Conservation (phyloP, 92 coral and sea anemone species). For the Palythoa caribaeorum region DNA sequence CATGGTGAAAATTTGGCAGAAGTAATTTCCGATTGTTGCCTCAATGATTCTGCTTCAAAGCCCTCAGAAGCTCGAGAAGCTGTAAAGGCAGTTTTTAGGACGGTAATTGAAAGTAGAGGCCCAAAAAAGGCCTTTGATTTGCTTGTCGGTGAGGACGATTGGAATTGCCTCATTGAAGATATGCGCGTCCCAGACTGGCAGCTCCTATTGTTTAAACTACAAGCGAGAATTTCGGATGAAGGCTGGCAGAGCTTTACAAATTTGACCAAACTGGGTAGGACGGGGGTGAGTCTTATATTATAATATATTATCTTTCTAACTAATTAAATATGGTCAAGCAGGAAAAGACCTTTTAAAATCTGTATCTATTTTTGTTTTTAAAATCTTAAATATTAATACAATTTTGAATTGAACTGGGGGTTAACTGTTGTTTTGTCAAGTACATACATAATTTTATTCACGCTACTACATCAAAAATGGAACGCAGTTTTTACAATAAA, state of each 20-base stretch:
- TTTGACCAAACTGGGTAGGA: not conserved
- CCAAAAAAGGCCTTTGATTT: not conserved
- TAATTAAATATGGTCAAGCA: too few relatives aligned
- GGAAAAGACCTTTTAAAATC: too few relatives aligned
- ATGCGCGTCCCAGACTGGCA: constrained; percentile 1
- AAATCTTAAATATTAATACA: too few relatives aligned
- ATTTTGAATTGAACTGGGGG: too few relatives aligned
- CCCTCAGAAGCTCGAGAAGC: not conserved
- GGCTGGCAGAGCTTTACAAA: not conserved
- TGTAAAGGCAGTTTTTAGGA: not conserved
- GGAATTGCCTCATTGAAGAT: not conserved
- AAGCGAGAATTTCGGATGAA: not conserved
- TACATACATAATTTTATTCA: too few relatives aligned
- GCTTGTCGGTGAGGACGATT: not conserved
- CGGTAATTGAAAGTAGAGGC: not conserved
- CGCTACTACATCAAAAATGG: too few relatives aligned
- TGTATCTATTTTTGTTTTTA: too few relatives aligned
- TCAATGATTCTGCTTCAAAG: not conserved
- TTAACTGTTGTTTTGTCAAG: too few relatives aligned
- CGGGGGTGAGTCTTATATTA: not conserved
- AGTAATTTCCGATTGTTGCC: not conserved
- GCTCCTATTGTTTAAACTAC: not conserved
- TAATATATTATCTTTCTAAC: too few relatives aligned
- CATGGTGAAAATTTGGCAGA: not conserved
- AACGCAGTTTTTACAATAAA: too few relatives aligned